Evolutionary conservation across 2,797 vertebrate genomes (phyloP), one percentile per base, ranked within the genome.

Genomic region (Gambelia wislizenii): DNA sequence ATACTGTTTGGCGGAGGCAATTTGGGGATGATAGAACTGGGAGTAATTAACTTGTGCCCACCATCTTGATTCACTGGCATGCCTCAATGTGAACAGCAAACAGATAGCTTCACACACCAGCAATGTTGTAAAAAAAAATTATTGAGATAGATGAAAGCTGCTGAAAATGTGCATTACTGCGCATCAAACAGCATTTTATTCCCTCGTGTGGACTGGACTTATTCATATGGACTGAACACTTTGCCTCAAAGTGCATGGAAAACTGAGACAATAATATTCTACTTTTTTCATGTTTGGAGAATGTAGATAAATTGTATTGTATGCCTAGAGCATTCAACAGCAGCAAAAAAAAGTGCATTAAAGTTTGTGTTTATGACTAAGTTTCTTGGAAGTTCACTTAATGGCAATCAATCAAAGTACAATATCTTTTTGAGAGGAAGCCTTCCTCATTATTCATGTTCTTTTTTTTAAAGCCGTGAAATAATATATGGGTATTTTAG

Each of bases 401-500:
- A 80, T 42, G 83, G 88, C 80, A 47, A 94, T 67, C 90, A 36
- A 69, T 85, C 83, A 78, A 61, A 80, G 52, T 42, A 88, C 84
- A 89, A 2, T 54, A 87, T 91, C 89, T 92, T 92, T 94, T 92
- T 49, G 33, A 89, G 75, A 93, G 87, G 85, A 88, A 92, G 75
- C 9, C 77, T 88, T 89, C 91, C 90, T 94, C 93, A 94, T 95
- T 93, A 92, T 90, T 95, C 92, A 94, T 42, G 42, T 74, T 61
- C 14, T 36, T 42, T 22, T 33, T 61, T 67, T n/a, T 20, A 59
- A 87, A 93, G 61, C 93, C 91, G 84, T 93, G 7, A 91, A 93
- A 95, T 94, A 95, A 96, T 94, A 94, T 93, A 92, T 88, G 33
- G 89, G 85, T 91, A 91, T 90, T 94, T 95, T 89, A 93, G 22